Conservation (phyloP, 2,888 invertebrate genomes). For the Chesias legatella region DNA sequence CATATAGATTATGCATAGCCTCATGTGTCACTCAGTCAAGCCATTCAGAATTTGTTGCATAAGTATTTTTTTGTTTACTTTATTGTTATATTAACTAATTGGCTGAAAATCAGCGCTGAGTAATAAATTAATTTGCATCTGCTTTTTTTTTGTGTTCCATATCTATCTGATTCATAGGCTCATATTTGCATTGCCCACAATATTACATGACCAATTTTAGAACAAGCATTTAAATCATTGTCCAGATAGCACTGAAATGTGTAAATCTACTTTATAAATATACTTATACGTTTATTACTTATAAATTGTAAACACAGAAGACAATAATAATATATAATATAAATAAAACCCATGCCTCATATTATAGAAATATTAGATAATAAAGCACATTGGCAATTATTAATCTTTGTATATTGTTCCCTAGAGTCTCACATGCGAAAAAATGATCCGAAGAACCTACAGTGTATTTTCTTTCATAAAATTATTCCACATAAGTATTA, state of each 20-base stretch:
- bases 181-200: constrained; percentile 13
- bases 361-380: constrained; percentile 45
- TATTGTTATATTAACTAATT: no score
- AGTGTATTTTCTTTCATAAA: no score
- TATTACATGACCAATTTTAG: constrained; percentile 31
- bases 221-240: constrained; percentile 17
- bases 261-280: constrained; percentile 64
- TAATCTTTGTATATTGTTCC: constrained; percentile 39
- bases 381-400: constrained; percentile 62
- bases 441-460: no score
- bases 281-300: not conserved
- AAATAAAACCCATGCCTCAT: constrained; percentile 63
- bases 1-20: no score
- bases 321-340: constrained; percentile 22
- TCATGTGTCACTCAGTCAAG: no score
- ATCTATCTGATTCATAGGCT: no score
- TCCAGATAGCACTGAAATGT: constrained; percentile 47
- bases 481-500: no score
- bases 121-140: no score
- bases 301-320: not conserved
- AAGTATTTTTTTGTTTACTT: no score
- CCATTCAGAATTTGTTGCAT: no score
- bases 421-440: constrained; percentile 42
- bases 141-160: no score
- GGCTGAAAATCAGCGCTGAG: no score